Percentiles rank a stretch among this genome's conserved stretches.
These are phyloP conservation scores for Paracyclopina nana DNA, from an alignment of 1,140 invertebrate species.

Conservation along the genomic window DNA sequence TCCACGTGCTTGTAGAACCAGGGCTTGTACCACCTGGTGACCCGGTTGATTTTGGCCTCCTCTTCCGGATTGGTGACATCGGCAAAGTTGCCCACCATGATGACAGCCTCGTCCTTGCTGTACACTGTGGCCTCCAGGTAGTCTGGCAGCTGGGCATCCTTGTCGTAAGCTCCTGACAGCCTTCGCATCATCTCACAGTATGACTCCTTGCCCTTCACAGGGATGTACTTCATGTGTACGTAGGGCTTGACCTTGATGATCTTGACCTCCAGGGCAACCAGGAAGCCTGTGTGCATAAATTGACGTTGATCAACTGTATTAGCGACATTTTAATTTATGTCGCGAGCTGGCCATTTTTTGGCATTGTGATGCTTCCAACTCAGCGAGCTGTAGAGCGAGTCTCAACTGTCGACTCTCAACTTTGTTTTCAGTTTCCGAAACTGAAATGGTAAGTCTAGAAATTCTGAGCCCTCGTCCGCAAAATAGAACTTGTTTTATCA, in stretches of 20 bases:
- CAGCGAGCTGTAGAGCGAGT: too few relatives aligned
- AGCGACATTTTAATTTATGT: too few relatives aligned
- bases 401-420: too few relatives aligned
- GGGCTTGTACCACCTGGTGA: slow-evolving; percentile 34
- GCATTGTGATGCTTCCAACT: too few relatives aligned
- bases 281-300: too few relatives aligned
- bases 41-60: slow-evolving; percentile 27
- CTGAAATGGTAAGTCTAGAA: too few relatives aligned
- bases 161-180: slow-evolving; percentile 28
- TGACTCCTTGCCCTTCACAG: slow-evolving; percentile 29
- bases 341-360: too few relatives aligned
- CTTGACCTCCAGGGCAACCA: slow-evolving; percentile 32
- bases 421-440: too few relatives aligned
- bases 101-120: slow-evolving; percentile 31
- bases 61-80: slow-evolving; percentile 24
- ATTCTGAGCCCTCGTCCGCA: too few relatives aligned
- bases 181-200: slow-evolving; percentile 32
- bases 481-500: too few relatives aligned
- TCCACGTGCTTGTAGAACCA: slow-evolving; percentile 45
- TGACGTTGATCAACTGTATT: too few relatives aligned
- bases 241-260: slow-evolving; percentile 31
- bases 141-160: slow-evolving; percentile 26
- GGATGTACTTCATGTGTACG: slow-evolving; percentile 34
- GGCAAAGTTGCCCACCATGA: slow-evolving; percentile 33
- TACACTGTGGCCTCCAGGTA: slow-evolving; percentile 36